Percentiles rank a stretch among this genome's conserved stretches.
These are phyloP conservation scores for Callipepla squamata DNA, from an alignment of 2,113 vertebrate species.

Conservation along the genomic window DNA sequence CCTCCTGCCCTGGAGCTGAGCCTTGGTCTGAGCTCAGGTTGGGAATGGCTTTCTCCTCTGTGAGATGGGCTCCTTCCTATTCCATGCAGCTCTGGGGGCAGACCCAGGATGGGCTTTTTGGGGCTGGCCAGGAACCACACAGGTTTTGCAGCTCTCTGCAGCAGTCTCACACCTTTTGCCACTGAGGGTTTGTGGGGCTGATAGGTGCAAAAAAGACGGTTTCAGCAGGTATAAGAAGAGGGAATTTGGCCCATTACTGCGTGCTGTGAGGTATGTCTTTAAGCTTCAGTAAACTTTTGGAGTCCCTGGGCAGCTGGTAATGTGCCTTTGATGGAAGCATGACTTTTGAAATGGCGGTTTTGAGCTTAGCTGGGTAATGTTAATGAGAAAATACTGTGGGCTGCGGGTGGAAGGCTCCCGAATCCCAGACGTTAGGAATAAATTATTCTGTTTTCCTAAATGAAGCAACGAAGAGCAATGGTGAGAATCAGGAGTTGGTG, in stretches of 20 bases:
- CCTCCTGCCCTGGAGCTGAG: not conserved
- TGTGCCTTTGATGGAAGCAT: conserved; percentile 28
- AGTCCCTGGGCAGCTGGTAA: conserved; percentile 51
- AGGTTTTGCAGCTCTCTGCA: conserved; percentile 4
- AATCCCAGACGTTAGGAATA: conserved; percentile 36
- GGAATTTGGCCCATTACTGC: not conserved
- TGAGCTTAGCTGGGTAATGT: conserved; percentile 49
- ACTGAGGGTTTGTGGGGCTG: not conserved
- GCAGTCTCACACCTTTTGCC: conserved; percentile 46
- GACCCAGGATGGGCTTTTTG: conserved; percentile 10
- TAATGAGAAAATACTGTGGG: conserved; percentile 53
- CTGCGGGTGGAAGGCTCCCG: not conserved
- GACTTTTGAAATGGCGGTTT: conserved; percentile 48
- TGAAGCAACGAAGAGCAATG: not conserved
- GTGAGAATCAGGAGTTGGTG: too few relatives aligned
- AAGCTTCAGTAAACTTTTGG: conserved; percentile 50
- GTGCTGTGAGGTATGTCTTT: conserved; percentile 9
- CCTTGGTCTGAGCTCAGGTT: not conserved
- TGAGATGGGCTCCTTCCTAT: not conserved
- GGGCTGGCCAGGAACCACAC: not conserved
- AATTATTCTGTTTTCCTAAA: conserved; percentile 55
- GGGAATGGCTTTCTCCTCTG: not conserved
- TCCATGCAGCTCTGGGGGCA: conserved; percentile 17
- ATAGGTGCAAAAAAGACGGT: not conserved
- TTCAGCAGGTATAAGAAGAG: not conserved